These are phyloP conservation scores for Gambusia yucatana DNA, from an alignment of 2,797 vertebrate genomes.

Conservation along the genomic window DNA sequence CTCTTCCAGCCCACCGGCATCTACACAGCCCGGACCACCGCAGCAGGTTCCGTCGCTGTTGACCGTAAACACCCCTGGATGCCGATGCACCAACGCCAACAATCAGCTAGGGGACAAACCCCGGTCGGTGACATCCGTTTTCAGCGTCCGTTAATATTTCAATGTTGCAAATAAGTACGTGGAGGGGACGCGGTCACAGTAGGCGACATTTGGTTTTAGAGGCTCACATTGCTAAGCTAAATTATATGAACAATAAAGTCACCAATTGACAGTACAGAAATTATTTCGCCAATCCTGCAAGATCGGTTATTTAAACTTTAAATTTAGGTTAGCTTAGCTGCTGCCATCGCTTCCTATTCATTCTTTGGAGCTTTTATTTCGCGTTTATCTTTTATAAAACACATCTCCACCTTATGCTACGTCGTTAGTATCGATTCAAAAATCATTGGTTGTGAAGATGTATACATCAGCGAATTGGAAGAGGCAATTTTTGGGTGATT, in stretches of 20 bases:
- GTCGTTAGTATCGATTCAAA: rapidly evolving
- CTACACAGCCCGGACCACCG: slow-evolving; percentile 11
- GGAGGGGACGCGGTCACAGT: not conserved
- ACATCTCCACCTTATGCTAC: rapidly evolving
- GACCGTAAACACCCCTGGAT: not conserved
- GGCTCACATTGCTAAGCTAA: not conserved
- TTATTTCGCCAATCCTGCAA: not conserved
- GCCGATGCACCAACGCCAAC: not conserved
- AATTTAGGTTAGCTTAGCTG: slow-evolving; percentile 50
- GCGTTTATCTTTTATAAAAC: not conserved
- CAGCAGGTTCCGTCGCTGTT: slow-evolving; percentile 24
- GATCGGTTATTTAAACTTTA: slow-evolving; percentile 22
- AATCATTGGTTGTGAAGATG: rapidly evolving
- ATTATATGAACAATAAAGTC: rapidly evolving
- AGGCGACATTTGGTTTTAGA: slow-evolving; percentile 3
- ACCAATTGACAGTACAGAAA: not conserved
- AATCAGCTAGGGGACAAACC: not conserved
- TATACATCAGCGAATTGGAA: not conserved
- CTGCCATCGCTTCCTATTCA: slow-evolving; percentile 46
- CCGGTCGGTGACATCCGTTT: not conserved
- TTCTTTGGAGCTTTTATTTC: slow-evolving; percentile 18
- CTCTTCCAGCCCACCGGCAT: not conserved
- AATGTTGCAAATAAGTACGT: not conserved
- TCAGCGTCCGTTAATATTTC: not conserved
- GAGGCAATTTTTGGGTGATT: slow-evolving; percentile 19